Conservation (phyloP, 2,888 invertebrate genomes). For the Alentia gelatinosa region DNA sequence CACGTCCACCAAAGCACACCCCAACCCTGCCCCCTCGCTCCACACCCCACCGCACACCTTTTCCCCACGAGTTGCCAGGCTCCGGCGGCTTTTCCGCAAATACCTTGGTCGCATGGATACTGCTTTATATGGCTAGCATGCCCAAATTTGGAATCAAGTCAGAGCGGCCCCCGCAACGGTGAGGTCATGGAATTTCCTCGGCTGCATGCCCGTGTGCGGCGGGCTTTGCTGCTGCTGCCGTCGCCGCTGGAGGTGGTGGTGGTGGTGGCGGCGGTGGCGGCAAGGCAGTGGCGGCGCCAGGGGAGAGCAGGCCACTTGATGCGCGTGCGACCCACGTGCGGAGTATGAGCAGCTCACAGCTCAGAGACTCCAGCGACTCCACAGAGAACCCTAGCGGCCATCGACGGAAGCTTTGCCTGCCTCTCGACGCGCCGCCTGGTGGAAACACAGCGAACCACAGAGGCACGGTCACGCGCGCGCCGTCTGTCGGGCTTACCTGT, state of each 20-base stretch:
- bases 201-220: background rate
- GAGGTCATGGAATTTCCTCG: constrained; percentile 25
- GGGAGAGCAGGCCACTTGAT: background rate
- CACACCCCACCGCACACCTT: background rate
- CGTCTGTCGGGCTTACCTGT: background rate
- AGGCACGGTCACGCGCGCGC: background rate
- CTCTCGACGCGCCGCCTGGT: background rate
- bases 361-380: background rate
- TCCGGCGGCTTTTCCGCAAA: background rate
- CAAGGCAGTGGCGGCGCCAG: background rate
- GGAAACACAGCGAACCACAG: background rate
- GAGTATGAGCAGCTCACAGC: background rate
- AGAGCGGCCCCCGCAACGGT: background rate
- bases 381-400: background rate
- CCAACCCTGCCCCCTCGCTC: background rate
- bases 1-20: background rate
- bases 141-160: background rate
- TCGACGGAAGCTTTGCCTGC: background rate
- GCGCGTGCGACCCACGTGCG: background rate
- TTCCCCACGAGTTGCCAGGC: background rate
- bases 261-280: background rate
- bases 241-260: too few species aligned
- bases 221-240: background rate
- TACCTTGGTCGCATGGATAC: background rate
- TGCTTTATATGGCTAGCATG: background rate